These are phyloP conservation scores for Eristalis intricaria DNA, from an alignment of 2,888 invertebrate genomes.

Conservation along the genomic window DNA sequence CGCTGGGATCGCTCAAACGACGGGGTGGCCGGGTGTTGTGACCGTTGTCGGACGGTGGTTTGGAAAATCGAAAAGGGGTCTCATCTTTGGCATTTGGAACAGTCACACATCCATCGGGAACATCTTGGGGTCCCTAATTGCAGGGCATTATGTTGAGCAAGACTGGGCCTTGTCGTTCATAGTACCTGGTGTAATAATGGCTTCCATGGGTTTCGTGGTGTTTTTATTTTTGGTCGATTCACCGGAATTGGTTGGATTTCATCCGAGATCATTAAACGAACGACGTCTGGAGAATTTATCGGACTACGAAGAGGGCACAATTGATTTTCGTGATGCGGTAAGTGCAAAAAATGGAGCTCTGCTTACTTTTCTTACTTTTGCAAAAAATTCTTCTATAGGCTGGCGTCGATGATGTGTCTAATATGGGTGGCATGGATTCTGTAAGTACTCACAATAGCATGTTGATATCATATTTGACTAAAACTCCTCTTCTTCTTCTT, in stretches of 20 bases:
- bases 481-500: not conserved
- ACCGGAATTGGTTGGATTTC: conserved; percentile 87
- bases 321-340: conserved; percentile 80
- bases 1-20: conserved; percentile 94
- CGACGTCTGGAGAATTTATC: conserved; percentile 75
- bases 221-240: conserved; percentile 93
- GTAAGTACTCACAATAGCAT: conserved; percentile 73
- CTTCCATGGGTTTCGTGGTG: conserved; percentile 86
- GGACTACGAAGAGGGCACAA: conserved; percentile 80
- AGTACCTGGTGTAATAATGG: conserved; percentile 93
- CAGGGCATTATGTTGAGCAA: conserved; percentile 91
- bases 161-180: conserved; percentile 97
- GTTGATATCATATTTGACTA: not conserved
- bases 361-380: not conserved
- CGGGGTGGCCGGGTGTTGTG: conserved; percentile 98
- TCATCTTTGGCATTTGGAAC: conserved; percentile 98
- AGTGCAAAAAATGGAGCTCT: conserved; percentile 45
- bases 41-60: conserved; percentile 97
- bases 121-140: conserved; percentile 94
- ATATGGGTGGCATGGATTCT: conserved; percentile 74
- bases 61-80: conserved; percentile 93
- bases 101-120: conserved; percentile 98
- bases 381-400: conserved; percentile 60
- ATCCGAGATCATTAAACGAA: conserved; percentile 69
- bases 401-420: conserved; percentile 54